Base-by-base conservation (phyloP, 2,113 vertebrate genomes). In the Piprites chloris region DNA sequence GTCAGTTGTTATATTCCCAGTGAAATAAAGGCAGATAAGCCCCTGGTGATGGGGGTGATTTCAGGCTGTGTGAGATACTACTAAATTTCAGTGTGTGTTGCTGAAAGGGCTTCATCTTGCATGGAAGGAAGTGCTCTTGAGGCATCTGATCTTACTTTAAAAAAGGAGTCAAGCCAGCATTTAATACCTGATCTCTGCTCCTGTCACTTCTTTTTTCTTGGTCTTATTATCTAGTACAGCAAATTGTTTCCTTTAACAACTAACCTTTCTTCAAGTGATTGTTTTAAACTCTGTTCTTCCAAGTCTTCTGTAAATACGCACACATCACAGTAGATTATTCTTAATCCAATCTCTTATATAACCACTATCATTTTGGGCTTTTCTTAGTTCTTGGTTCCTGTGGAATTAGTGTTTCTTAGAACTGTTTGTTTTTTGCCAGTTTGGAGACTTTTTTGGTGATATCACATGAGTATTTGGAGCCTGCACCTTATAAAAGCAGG, bases 331-430 rank as follows among this genome's bases (percentile, higher is more conserved):
- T 98, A 97, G 97, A 98, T 98, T 98, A 98, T 95, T 82, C 90
- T 98, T 98, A 98, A 98, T 98, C 97, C 97, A 96, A 11, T 97
- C 96, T 97, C 92, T 98, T 98, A 98, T 14, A 79, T 98, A 98
- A 98, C 87, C 67, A 91, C 97, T 98, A 97, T 98, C 96, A 97
- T 98, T 97, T 97, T 97, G 94, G 95, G 96, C 74, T 95, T 95
- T 89, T 95, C 97, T 96, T 95, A 94, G 80, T 96, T 83, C 69
- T 95, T 89, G 84, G 89, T 92, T 98, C 97, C 96, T 95, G 95
- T 96, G 95, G 96, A 97, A 97, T 97, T 98, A 97, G 78, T 66
- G 79, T 96, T 98, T 98, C 97, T 98, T 97, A 98, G 98, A 98
- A 98, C 92, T 97, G 89, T 97, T 97, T 97, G 82, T 23, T 50